Percentiles rank a stretch among this genome's conserved stretches.
Evolutionary conservation across 2,888 invertebrate species (phyloP).

Genomic region (Trachelus iudaicus): DNA sequence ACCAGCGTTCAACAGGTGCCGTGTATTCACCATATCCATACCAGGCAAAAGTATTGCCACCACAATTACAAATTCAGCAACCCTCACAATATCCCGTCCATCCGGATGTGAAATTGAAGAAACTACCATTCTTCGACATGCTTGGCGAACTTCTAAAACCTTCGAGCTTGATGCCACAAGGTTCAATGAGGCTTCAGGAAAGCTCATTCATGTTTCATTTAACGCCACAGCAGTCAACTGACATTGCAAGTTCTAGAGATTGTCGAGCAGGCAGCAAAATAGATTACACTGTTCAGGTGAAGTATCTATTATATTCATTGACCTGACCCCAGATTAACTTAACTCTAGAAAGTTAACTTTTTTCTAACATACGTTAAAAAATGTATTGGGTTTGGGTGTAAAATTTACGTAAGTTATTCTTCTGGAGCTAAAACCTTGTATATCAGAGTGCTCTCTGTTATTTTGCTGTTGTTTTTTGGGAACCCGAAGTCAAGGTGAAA

Average conservation of each 20-base stretch:
- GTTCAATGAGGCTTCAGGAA: constrained; percentile 79
- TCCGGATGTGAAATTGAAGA: constrained; percentile 93
- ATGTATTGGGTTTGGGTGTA: no score
- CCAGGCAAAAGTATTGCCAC: constrained; percentile 48
- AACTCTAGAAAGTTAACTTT: no score
- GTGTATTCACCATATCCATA: constrained; percentile 53
- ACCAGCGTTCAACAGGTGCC: constrained; percentile 43
- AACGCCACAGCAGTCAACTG: constrained; percentile 92
- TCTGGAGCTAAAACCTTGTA: no score
- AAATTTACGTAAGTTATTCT: no score
- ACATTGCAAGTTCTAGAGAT: constrained; percentile 86
- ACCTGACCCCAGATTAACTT: no score
- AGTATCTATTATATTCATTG: no score
- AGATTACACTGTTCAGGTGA: constrained; percentile 77
- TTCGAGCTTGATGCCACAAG: constrained; percentile 83
- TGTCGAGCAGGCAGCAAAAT: constrained; percentile 74
- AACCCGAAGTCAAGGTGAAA: no score
- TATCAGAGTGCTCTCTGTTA: no score
- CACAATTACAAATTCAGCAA: constrained; percentile 51
- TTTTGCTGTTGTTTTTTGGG: no score
- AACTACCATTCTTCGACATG: constrained; percentile 92
- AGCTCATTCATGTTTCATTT: constrained; percentile 88
- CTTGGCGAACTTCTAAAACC: constrained; percentile 89
- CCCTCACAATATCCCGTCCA: constrained; percentile 79
- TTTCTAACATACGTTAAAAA: no score